These are phyloP conservation scores for Diglossa cyanea DNA, from an alignment of 2,797 vertebrate genomes.

Conservation along the genomic window DNA sequence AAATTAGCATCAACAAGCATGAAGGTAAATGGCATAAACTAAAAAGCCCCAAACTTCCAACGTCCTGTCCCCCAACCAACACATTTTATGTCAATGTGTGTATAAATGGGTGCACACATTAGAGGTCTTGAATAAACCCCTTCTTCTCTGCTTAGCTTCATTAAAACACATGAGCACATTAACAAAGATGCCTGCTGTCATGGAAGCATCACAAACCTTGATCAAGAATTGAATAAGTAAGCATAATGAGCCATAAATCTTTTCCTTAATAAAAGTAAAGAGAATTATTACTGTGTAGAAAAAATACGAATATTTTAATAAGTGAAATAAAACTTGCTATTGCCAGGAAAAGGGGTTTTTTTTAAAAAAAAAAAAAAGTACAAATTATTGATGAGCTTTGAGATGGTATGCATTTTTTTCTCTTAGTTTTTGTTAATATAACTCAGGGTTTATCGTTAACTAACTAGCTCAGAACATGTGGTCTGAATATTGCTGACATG, in stretches of 20 bases:
- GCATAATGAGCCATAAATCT: background rate
- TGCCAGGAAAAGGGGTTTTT: background rate
- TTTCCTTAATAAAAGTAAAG: background rate
- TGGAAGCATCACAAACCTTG: background rate
- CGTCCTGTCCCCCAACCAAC: fast-evolving
- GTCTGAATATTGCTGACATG: constrained; percentile 27
- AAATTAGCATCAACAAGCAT: background rate
- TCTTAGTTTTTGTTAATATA: background rate
- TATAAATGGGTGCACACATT: background rate
- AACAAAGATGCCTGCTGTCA: background rate
- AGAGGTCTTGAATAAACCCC: background rate
- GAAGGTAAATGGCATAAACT: background rate
- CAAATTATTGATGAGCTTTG: constrained; percentile 9
- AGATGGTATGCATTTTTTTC: background rate
- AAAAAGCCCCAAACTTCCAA: background rate
- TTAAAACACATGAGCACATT: background rate
- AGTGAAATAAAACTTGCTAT: constrained; percentile 3
- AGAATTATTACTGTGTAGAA: background rate
- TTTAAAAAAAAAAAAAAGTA: background rate
- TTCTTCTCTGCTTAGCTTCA: background rate
- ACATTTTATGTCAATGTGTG: background rate
- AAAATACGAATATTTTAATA: background rate
- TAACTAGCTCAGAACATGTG: background rate
- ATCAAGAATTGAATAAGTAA: background rate
- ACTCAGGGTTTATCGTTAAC: background rate